These are phyloP conservation scores for Argentina silus DNA, from an alignment of 2,797 vertebrate genomes.

Conservation along the genomic window DNA sequence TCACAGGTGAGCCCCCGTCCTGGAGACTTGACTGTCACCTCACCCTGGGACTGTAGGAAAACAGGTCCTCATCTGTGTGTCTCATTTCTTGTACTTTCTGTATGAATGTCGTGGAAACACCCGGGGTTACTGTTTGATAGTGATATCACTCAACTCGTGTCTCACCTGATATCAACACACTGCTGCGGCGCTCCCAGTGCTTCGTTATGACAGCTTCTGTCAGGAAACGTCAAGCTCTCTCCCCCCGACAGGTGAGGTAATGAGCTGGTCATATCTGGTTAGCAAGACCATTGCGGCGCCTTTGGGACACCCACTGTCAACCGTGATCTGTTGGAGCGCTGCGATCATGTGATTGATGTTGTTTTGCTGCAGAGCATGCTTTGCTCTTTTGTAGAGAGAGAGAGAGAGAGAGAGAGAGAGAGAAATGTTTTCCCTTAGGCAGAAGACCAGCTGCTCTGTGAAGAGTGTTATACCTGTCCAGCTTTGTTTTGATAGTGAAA, in stretches of 20 bases:
- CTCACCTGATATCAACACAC: too few relatives aligned
- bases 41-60: not conserved
- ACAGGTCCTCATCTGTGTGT: too few relatives aligned
- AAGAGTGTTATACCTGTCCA: conserved; percentile 30
- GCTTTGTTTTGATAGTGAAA: conserved; percentile 24
- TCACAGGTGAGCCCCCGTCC: conserved; percentile 85
- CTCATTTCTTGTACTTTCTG: too few relatives aligned
- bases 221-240: too few relatives aligned
- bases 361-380: not conserved
- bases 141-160: too few relatives aligned
- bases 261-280: not conserved
- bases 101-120: too few relatives aligned
- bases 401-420: not conserved
- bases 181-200: too few relatives aligned
- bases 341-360: not conserved
- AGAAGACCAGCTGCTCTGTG: conserved; percentile 24
- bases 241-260: not conserved
- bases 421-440: not conserved
- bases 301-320: too few relatives aligned
- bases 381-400: not conserved
- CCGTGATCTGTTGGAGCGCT: not conserved
- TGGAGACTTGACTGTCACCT: not conserved
- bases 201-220: too few relatives aligned
- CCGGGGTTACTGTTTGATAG: too few relatives aligned
- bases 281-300: too few relatives aligned